Percentiles rank a stretch among this genome's conserved stretches.
phyloP scores from a whole-genome alignment of 2,888 invertebrate genomes.

The Catotricha subobsoleta region DNA sequence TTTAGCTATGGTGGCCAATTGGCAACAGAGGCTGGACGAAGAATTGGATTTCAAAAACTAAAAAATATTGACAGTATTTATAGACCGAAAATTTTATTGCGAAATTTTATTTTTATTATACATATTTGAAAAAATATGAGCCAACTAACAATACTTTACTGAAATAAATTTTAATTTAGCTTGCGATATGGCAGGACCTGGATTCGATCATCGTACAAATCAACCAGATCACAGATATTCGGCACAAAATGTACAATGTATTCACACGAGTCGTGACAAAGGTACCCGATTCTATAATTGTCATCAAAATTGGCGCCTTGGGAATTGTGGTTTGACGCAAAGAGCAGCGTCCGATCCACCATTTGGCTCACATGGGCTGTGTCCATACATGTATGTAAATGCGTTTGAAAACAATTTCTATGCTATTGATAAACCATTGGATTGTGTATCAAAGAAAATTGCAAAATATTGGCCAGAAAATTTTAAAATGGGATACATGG shows the following conservation, averaged over 20 bases:
- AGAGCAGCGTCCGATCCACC: slow-evolving; percentile 20
- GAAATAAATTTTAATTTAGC: no score
- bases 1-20: slow-evolving; percentile 27
- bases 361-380: slow-evolving; percentile 21
- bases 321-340: slow-evolving; percentile 23
- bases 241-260: slow-evolving; percentile 22
- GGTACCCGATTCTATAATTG: slow-evolving; percentile 23
- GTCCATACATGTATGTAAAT: slow-evolving; percentile 24
- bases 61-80: slow-evolving; percentile 24
- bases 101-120: no score
- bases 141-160: no score
- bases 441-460: slow-evolving; percentile 17
- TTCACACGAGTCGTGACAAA: slow-evolving; percentile 19
- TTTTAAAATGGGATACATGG: slow-evolving; percentile 25
- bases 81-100: background rate
- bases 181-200: slow-evolving; percentile 27
- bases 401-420: slow-evolving; percentile 25
- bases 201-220: slow-evolving; percentile 5
- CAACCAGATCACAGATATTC: slow-evolving; percentile 19
- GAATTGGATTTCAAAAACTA: slow-evolving; percentile 16
- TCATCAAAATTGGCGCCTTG: slow-evolving; percentile 25
- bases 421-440: slow-evolving; percentile 17
- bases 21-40: slow-evolving; percentile 21
- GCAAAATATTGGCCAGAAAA: slow-evolving; percentile 18
- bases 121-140: no score